Evolutionary conservation across 1,140 invertebrate genomes (phyloP).

Genomic region (Diuraphis noxia): DNA sequence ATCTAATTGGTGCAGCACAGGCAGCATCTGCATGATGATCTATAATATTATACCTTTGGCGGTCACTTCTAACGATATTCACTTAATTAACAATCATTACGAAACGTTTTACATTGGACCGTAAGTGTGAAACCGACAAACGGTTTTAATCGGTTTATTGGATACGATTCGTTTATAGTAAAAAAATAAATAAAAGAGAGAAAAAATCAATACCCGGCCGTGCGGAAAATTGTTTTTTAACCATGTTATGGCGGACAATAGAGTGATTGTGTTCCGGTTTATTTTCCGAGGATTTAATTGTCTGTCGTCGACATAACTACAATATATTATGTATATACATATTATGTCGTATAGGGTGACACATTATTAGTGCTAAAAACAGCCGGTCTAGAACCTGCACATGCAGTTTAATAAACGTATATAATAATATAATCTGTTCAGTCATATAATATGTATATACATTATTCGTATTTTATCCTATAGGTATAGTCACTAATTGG

Average conservation of each 20-base stretch:
- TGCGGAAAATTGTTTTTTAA: constrained; percentile 53
- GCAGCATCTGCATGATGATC: background rate
- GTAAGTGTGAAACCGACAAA: background rate
- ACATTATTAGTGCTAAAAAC: constrained; percentile 30
- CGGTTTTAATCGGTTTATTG: constrained; percentile 31
- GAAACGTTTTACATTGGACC: constrained; percentile 28
- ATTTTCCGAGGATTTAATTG: constrained; percentile 43
- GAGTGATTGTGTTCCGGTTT: constrained; percentile 30
- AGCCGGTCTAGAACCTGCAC: background rate
- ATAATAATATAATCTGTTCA: constrained; percentile 33
- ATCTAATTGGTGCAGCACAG: constrained; percentile 33
- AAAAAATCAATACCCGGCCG: constrained; percentile 47
- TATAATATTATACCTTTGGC: constrained; percentile 22
- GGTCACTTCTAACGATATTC: constrained; percentile 27
- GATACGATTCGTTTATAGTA: background rate
- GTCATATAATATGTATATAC: background rate
- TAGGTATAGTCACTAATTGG: constrained; percentile 44
- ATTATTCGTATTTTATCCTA: background rate
- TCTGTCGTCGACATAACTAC: constrained; percentile 32
- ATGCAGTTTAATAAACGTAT: background rate
- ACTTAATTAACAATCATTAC: constrained; percentile 46
- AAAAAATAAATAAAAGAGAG: background rate
- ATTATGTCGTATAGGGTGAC: constrained; percentile 1
- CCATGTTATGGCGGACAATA: constrained; percentile 44
- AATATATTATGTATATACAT: constrained; percentile 1